Conservation (phyloP, 2,113 vertebrate genomes). For the Rhombomys opimus region DNA sequence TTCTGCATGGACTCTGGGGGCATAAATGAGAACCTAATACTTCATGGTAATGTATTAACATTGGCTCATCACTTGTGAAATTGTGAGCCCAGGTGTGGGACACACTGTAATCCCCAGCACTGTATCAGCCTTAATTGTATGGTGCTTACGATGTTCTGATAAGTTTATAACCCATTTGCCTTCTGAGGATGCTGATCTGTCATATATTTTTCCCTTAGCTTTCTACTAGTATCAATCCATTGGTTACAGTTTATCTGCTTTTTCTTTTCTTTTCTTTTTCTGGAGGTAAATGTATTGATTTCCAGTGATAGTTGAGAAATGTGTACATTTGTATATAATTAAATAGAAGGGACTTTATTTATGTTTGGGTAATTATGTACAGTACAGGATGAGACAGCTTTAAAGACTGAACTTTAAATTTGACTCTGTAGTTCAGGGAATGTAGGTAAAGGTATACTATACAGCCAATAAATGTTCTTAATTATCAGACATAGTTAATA, state of each 20-base stretch:
- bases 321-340: neutral
- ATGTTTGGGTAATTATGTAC: neutral
- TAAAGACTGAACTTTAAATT: conserved; percentile 55
- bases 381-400: neutral
- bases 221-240: neutral
- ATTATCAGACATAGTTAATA: conserved; percentile 53
- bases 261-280: neutral
- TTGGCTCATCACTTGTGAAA: neutral
- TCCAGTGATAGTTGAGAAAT: conserved; percentile 28
- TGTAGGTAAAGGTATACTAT: neutral
- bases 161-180: neutral
- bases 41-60: neutral
- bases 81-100: no score
- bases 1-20: neutral
- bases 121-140: neutral
- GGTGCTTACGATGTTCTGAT: neutral
- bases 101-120: neutral
- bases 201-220: neutral
- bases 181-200: neutral
- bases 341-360: conserved; percentile 17
- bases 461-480: conserved; percentile 46
- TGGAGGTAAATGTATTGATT: neutral
- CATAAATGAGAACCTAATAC: neutral
- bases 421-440: conserved; percentile 36
- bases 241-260: neutral